These are phyloP conservation scores for Menidia beryllina DNA, from an alignment of 2,113 vertebrate genomes.

Conservation along the genomic window DNA sequence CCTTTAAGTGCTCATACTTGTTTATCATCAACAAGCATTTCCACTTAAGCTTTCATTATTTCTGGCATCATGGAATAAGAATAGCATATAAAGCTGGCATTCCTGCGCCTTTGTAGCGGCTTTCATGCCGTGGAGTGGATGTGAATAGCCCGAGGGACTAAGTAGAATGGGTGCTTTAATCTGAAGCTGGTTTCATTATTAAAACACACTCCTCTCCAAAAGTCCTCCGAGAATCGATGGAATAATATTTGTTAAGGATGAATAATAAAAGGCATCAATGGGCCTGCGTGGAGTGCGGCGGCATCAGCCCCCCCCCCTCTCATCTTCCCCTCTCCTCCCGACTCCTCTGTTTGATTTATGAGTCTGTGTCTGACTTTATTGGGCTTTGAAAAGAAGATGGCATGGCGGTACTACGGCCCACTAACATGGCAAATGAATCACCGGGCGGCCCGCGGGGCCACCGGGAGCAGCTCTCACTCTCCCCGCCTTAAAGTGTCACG, in stretches of 20 bases:
- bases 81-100: conserved; percentile 7
- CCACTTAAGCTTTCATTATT: conserved; percentile 47
- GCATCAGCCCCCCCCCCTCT: conserved; percentile 53
- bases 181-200: conserved; percentile 68
- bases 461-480: not conserved
- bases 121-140: conserved; percentile 44
- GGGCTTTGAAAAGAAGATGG: conserved; percentile 78
- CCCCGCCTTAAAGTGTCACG: conserved; percentile 38
- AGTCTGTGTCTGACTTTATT: conserved; percentile 72
- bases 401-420: conserved; percentile 66
- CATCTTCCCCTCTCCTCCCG: conserved; percentile 54
- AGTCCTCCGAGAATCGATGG: conserved; percentile 67
- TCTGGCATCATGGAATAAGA: conserved; percentile 24
- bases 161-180: conserved; percentile 64
- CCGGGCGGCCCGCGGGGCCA: conserved; percentile 26
- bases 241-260: conserved; percentile 79
- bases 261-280: conserved; percentile 75
- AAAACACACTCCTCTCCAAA: conserved; percentile 65
- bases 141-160: conserved; percentile 53
- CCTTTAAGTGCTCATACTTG: conserved; percentile 9
- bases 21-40: conserved; percentile 42
- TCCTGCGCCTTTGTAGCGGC: conserved; percentile 51
- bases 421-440: conserved; percentile 79
- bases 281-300: conserved; percentile 56
- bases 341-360: conserved; percentile 71